Evolutionary conservation across 2,888 invertebrate genomes (phyloP), one percentile per base, ranked within the genome.

Genomic region (Beris chalybata): DNA sequence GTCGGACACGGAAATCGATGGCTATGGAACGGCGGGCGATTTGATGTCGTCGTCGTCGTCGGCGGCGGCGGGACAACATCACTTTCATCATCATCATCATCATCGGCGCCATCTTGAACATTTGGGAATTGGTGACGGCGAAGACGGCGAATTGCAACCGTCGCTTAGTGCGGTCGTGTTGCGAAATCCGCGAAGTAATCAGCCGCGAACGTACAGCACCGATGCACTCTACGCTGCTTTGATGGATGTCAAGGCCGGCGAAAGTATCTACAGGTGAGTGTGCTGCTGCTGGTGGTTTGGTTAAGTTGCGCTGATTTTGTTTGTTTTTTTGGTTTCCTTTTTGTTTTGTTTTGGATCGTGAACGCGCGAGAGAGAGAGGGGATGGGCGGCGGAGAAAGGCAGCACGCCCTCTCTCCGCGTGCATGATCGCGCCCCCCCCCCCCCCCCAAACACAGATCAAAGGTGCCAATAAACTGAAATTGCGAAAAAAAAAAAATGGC

Each of bases 161-260:
- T 68, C 71, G 12, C 68, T 71, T 9, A 68, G 68, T 56, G 69
- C 71, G 2, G 73, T 74, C 7, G 70, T 74, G 12, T 69, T 74
- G 13, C 69, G 74, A 4, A 74, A 71, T 68, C 74, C 73, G 6
- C 68, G 74, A 47, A 72, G 73, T 44, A 75, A 75, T 66, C 75
- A 75, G 68, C 74, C 74, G 31, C 67, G 75, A 29, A 69, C 73
- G 48, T 75, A 75, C 56, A 73, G 72, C 56, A 74, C 70, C 1
- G 73, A 85, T 66, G 84, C 84, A 0, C 82, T 85, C 79, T 85
- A 85, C 82, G 83, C 84, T 1, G 85, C 85, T 1, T 76, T 85
- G 1, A 85, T 85, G 85, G 85, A 85, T 67, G 85, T 85, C 0
- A 85, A 85, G 71, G 82, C 83, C 67, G 86, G 86, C 1, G 84